Evolutionary conservation across 1,140 invertebrate genomes (phyloP).

Genomic region (Brachionus paranguensis): DNA sequence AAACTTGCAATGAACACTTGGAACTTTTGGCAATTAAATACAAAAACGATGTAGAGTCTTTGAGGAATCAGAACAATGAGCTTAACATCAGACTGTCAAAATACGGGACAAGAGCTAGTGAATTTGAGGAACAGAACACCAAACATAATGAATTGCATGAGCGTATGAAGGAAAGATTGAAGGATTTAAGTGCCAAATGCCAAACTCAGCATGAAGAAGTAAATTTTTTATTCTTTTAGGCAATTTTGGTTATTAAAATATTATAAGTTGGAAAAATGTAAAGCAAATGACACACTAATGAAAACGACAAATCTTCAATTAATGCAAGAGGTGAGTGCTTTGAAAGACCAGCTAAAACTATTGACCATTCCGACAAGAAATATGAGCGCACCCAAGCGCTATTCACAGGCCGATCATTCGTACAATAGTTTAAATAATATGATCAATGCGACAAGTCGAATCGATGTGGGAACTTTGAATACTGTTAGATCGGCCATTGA

Average conservation of each 20-base stretch:
- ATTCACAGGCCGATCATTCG: neutral
- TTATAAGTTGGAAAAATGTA: slow-evolving; percentile 16
- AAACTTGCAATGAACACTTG: slow-evolving; percentile 8
- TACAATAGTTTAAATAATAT: neutral
- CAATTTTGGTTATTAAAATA: neutral
- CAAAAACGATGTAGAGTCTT: slow-evolving; percentile 10
- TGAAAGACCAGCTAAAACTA: slow-evolving; percentile 3
- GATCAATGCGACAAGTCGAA: neutral
- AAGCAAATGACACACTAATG: slow-evolving; percentile 26
- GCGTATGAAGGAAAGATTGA: slow-evolving; percentile 23
- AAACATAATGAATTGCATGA: slow-evolving; percentile 38
- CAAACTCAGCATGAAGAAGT: neutral
- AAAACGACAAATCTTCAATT: slow-evolving; percentile 17
- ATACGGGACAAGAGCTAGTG: neutral
- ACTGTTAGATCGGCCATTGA: neutral
- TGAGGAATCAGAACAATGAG: neutral
- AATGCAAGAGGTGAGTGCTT: neutral
- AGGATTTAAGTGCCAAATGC: neutral
- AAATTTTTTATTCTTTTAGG: neutral
- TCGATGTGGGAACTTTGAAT: neutral
- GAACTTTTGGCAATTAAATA: slow-evolving; percentile 17
- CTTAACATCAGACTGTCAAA: neutral
- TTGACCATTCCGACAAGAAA: neutral
- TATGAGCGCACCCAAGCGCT: neutral
- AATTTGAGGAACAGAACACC: neutral